These are phyloP conservation scores for Centropyge bicolor DNA, from an alignment of 2,797 vertebrate species.

Conservation along the genomic window DNA sequence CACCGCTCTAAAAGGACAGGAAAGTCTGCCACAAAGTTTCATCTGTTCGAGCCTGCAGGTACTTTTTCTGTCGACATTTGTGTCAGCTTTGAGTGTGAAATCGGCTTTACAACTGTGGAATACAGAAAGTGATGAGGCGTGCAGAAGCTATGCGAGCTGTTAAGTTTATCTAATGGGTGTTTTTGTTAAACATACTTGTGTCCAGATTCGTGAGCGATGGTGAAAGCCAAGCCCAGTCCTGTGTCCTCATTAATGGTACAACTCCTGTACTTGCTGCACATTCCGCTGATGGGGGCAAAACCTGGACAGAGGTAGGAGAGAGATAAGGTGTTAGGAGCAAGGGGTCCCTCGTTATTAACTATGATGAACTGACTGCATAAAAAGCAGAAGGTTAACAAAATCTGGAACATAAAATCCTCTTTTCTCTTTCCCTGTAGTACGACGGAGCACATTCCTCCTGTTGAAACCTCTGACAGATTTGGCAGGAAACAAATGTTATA, in stretches of 20 bases:
- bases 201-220: constrained; percentile 98
- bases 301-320: constrained; percentile 80
- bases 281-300: constrained; percentile 98
- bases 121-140: background rate
- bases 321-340: background rate
- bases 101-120: background rate
- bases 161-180: background rate
- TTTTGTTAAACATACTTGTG: constrained; percentile 91
- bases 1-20: background rate
- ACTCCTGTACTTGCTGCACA: constrained; percentile 98
- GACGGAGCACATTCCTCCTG: constrained; percentile 53
- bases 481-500: constrained; percentile 12
- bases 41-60: background rate
- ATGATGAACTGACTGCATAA: background rate
- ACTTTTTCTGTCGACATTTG: background rate
- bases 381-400: constrained; percentile 1
- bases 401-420: background rate
- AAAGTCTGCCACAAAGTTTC: background rate
- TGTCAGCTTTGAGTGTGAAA: background rate
- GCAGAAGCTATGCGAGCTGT: background rate
- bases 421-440: background rate
- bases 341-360: background rate
- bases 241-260: constrained; percentile 99
- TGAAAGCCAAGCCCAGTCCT: constrained; percentile 96
- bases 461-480: constrained; percentile 45